phyloP scores from a whole-genome alignment of 2,113 vertebrate species.

The Mus spicilegus region DNA sequence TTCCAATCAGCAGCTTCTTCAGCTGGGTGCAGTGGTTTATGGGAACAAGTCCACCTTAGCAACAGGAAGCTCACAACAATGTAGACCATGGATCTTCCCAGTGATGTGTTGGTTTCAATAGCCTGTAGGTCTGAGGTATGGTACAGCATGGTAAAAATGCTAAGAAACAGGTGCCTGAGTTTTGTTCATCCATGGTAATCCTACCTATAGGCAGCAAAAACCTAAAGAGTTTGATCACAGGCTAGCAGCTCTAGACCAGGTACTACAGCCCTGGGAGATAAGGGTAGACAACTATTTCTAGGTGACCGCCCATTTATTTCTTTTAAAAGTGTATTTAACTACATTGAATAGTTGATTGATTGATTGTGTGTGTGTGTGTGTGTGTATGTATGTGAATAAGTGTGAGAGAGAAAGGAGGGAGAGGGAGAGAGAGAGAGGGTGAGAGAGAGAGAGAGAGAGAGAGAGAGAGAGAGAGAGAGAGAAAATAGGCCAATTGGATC shows the following conservation, averaged over 20 bases:
- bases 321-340: slow-evolving; percentile 29
- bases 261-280: background rate
- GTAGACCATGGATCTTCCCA: background rate
- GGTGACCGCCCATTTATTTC: background rate
- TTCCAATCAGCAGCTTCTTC: background rate
- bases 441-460: no score
- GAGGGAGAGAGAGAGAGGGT: no score
- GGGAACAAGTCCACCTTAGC: background rate
- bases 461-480: no score
- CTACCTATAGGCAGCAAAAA: background rate
- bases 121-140: background rate
- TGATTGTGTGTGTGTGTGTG: slow-evolving; percentile 30
- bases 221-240: background rate
- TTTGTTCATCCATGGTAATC: background rate
- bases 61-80: background rate
- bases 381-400: background rate
- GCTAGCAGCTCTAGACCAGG: background rate
- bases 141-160: background rate
- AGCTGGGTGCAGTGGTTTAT: background rate
- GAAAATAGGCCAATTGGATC: background rate
- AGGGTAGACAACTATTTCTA: background rate
- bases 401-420: no score
- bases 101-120: background rate
- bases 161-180: background rate
- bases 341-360: slow-evolving; percentile 63